phyloP scores from a whole-genome alignment of 2,113 vertebrate species.

The Accipiter cooperii region DNA sequence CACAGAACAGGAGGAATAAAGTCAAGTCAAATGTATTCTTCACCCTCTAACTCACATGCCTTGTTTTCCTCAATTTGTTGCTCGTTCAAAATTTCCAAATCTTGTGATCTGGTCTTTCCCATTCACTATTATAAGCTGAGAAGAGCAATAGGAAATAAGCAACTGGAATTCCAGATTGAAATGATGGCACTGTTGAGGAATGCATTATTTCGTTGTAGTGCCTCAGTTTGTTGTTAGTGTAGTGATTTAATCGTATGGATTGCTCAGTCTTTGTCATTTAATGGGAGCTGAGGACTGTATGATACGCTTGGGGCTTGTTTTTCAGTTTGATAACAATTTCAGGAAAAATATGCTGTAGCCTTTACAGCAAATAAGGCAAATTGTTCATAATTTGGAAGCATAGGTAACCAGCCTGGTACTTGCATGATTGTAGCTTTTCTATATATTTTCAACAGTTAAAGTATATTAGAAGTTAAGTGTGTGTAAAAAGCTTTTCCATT shows the following conservation, averaged over 20 bases:
- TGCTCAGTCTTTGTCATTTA: not conserved
- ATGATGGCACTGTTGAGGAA: not conserved
- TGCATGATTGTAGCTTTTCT: not conserved
- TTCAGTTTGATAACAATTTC: not conserved
- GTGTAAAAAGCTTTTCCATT: not conserved
- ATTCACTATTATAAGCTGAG: not conserved
- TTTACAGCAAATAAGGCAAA: not conserved
- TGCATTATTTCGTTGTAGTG: not conserved
- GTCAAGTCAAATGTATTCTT: not conserved
- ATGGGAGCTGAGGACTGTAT: not conserved
- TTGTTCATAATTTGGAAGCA: not conserved
- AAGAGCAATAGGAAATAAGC: not conserved
- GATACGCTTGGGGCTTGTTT: not conserved
- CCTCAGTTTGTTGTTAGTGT: not conserved
- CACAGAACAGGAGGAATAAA: not conserved
- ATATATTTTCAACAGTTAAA: not conserved
- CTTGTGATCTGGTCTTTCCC: constrained; percentile 1
- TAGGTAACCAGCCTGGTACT: not conserved
- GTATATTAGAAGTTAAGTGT: not conserved
- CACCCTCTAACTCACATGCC: not conserved
- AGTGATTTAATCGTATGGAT: not conserved
- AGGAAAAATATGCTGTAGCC: not conserved
- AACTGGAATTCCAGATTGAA: not conserved
- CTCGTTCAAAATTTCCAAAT: constrained; percentile 24
- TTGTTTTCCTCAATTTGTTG: constrained; percentile 7